A percentile compares a stretch with the other conserved stretches of the same genome.
Conservation (phyloP, 2,888 invertebrate genomes). For the Torymus aiolomorphi region DNA sequence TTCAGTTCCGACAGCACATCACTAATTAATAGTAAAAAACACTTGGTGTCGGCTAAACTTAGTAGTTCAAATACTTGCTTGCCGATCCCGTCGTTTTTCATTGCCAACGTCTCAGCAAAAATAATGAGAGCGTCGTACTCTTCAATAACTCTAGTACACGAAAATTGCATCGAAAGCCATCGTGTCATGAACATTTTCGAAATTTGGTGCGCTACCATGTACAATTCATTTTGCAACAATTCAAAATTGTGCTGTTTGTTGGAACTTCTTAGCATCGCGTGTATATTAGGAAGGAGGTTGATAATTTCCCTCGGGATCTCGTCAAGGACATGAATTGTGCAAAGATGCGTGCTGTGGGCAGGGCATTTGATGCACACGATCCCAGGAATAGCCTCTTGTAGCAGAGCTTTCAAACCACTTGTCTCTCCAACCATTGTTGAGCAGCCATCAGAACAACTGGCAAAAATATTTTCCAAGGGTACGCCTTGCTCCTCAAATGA, state of each 20-base stretch:
- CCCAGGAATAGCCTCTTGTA: neutral
- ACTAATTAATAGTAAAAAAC: too few relatives aligned
- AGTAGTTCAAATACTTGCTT: too few relatives aligned
- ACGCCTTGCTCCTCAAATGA: neutral
- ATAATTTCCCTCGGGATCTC: neutral
- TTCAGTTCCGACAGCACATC: neutral
- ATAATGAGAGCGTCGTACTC: too few relatives aligned
- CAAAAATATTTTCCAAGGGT: neutral
- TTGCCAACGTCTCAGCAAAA: too few relatives aligned
- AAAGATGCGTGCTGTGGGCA: too few relatives aligned
- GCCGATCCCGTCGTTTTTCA: too few relatives aligned
- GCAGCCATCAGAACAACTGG: neutral
- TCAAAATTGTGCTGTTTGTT: neutral
- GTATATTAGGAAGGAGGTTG: neutral
- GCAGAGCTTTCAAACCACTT: neutral
- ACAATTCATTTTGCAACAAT: too few relatives aligned
- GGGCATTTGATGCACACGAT: neutral
- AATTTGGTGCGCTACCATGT: too few relatives aligned
- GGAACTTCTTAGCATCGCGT: neutral
- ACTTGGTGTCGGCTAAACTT: too few relatives aligned
- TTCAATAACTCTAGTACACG: too few relatives aligned
- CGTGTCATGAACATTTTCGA: too few relatives aligned
- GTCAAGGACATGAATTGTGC: neutral
- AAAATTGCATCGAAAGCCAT: too few relatives aligned
- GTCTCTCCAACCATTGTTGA: neutral